phyloP scores from a whole-genome alignment of 2,888 invertebrate genomes.

The Brenthis ino region DNA sequence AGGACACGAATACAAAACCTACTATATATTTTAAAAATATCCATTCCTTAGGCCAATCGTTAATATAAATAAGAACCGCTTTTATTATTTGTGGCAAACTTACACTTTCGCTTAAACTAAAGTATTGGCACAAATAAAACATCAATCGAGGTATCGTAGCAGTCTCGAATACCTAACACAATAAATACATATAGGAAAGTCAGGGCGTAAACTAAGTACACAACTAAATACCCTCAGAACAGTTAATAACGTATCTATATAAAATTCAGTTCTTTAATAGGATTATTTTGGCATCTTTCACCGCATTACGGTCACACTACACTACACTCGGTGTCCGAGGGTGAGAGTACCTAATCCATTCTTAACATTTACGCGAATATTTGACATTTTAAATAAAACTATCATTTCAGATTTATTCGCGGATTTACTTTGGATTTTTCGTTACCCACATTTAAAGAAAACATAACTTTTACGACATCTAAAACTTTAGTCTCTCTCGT shows the following conservation, averaged over 20 bases:
- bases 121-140: conserved; percentile 79
- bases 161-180: conserved; percentile 33
- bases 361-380: too few relatives aligned
- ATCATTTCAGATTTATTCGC: too few relatives aligned
- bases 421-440: too few relatives aligned
- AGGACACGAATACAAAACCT: conserved; percentile 68
- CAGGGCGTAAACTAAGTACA: conserved; percentile 57
- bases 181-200: conserved; percentile 60
- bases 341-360: conserved; percentile 68
- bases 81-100: conserved; percentile 50
- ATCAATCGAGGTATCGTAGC: conserved; percentile 56
- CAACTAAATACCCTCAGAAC: conserved; percentile 81
- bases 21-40: conserved; percentile 67
- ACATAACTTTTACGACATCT: too few relatives aligned
- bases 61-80: conserved; percentile 48
- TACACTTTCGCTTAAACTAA: conserved; percentile 65
- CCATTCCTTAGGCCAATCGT: conserved; percentile 77
- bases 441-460: too few relatives aligned
- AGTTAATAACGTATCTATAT: conserved; percentile 79
- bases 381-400: too few relatives aligned
- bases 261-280: conserved; percentile 83
- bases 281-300: conserved; percentile 82
- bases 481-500: too few relatives aligned
- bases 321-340: conserved; percentile 77
- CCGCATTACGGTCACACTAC: conserved; percentile 74